A percentile compares a stretch with the other conserved stretches of the same genome.
phyloP scores from a whole-genome alignment of 2,113 vertebrate species.

The Triplophysa tibetana region DNA sequence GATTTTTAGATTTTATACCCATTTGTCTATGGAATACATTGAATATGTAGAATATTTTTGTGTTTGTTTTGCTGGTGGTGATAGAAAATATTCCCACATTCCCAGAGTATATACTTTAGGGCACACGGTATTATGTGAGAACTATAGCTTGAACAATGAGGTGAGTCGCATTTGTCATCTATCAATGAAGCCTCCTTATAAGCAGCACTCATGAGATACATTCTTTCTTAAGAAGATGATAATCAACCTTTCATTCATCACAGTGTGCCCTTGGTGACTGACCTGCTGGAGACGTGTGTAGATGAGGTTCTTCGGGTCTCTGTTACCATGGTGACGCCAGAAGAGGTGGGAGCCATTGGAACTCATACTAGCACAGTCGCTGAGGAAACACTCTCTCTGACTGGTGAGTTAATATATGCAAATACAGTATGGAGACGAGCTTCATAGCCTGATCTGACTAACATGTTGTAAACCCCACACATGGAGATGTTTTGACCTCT shows the following conservation, averaged over 20 bases:
- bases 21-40: too few species aligned
- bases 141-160: slow-evolving; percentile 11
- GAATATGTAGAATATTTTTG: too few species aligned
- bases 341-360: slow-evolving; percentile 63
- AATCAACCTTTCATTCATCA: slow-evolving; percentile 52
- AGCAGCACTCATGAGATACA: not conserved
- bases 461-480: not conserved
- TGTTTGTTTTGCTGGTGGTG: too few species aligned
- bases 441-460: not conserved
- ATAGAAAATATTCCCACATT: too few species aligned
- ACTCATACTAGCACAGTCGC: slow-evolving; percentile 58
- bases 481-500: slow-evolving; percentile 13
- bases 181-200: not conserved
- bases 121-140: too few species aligned
- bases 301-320: slow-evolving; percentile 70
- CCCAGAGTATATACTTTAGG: too few species aligned
- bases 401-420: slow-evolving; percentile 71
- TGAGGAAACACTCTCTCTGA: slow-evolving; percentile 64
- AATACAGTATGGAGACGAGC: not conserved
- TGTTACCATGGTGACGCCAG: slow-evolving; percentile 61
- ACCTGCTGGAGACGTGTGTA: slow-evolving; percentile 80
- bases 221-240: not conserved
- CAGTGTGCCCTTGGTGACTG: slow-evolving; percentile 75
- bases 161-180: slow-evolving; percentile 33
- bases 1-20: not conserved